Evolutionary conservation across 1,140 invertebrate species (phyloP), one percentile per base, ranked within the genome.

Genomic region (Conopomorpha cramerella): DNA sequence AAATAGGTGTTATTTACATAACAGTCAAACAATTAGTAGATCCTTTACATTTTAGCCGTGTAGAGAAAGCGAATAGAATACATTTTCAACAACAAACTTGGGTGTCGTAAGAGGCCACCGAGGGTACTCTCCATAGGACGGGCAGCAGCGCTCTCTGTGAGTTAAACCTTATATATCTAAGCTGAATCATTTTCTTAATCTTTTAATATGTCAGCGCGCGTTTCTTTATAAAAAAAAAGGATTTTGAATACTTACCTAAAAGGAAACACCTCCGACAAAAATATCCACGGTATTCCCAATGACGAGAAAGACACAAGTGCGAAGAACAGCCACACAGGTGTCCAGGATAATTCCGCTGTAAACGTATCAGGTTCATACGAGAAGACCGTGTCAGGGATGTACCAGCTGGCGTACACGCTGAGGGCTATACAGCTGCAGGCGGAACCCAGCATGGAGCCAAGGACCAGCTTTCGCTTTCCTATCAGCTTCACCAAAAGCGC

Each of bases 181-280:
- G n/a, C n/a, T n/a, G n/a, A n/a, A n/a, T n/a, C n/a, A n/a, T n/a
- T n/a, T n/a, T n/a, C n/a, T n/a, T n/a, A n/a, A n/a, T n/a, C n/a
- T n/a, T n/a, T n/a, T n/a, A n/a, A n/a, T n/a, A n/a, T n/a, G n/a
- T n/a, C n/a, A n/a, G n/a, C n/a, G n/a, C n/a, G n/a, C n/a, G n/a
- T n/a, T n/a, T n/a, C n/a, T n/a, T n/a, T n/a, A n/a, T n/a, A n/a
- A n/a, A n/a, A n/a, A n/a, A n/a, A n/a, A n/a, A n/a, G n/a, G n/a
- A n/a, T 23, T 23, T 4, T 23, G 10, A 34, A 25, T 27, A 29
- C 17, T 51, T 52, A 72, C 71, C 55, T 72, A 41, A 76, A 76
- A 0, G 71, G 67, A 39, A 76, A 76, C 0, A 76, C 62, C 45
- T 76, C 71, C 3, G 67, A 71, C 8, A 76, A 34, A 16, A 76